These are phyloP conservation scores for Apostichopus leukothele DNA, from an alignment of 53 echinoderm and acorn worm genomes.

Conservation along the genomic window DNA sequence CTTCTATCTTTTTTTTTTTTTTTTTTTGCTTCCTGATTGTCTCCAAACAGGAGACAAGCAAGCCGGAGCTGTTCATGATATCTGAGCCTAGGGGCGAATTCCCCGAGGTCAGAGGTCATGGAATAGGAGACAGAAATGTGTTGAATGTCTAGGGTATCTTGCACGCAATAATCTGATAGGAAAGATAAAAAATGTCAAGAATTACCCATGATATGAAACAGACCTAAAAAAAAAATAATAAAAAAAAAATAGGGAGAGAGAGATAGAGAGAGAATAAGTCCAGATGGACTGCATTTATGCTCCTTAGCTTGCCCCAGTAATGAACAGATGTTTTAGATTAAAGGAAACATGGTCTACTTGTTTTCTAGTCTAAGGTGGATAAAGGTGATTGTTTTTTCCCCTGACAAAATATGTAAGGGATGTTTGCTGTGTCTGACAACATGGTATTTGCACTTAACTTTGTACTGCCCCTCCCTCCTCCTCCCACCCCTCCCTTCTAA, in stretches of 20 bases:
- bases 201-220: slow-evolving; percentile 41
- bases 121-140: slow-evolving; percentile 46
- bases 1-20: background rate
- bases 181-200: slow-evolving; percentile 30
- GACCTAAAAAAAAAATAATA: background rate
- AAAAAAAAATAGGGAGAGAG: background rate
- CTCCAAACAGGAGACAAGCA: background rate
- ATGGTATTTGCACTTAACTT: too few relatives aligned
- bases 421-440: background rate
- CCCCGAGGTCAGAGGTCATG: slow-evolving; percentile 40
- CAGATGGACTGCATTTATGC: slow-evolving; percentile 31
- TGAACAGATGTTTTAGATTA: slow-evolving; percentile 40
- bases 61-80: slow-evolving; percentile 13
- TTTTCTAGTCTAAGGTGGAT: slow-evolving; percentile 12
- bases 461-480: too few relatives aligned
- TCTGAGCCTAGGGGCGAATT: slow-evolving; percentile 35
- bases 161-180: slow-evolving; percentile 42
- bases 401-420: background rate
- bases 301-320: slow-evolving; percentile 24
- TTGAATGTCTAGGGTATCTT: slow-evolving; percentile 46
- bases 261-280: too few relatives aligned
- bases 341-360: slow-evolving; percentile 35
- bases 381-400: background rate
- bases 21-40: too few relatives aligned
- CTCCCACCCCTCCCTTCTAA: too few relatives aligned